Evolutionary conservation across 2,888 invertebrate genomes (phyloP), one percentile per base, ranked within the genome.

Genomic region (Malthinus seriepunctatus): DNA sequence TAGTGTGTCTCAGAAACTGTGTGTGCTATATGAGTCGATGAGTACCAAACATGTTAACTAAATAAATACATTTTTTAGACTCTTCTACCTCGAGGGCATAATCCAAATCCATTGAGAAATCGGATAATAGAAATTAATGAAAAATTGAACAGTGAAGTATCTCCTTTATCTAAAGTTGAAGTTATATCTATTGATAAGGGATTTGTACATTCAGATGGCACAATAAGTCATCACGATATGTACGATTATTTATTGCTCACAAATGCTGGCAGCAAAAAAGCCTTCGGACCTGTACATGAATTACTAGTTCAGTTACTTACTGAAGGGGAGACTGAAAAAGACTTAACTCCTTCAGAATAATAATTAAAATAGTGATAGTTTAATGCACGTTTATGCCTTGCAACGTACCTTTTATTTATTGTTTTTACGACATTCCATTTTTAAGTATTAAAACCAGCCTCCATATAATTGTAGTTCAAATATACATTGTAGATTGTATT

Each of bases 181-280:
- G 85, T 90, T 72, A 88, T 95, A 38, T 80, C 84, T 63, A 88
- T 92, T 70, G 93, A 93, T 72, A 88, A 90, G 72, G 89, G 89
- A 45, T 85, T 92, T 66, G 81, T 92, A 53, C 90, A 90, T 77
- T 83, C 83, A 45, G 90, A 90, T 80, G 90, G 92, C 2, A 86
- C 87, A 42, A 93, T 95, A 58, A 91, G 90, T 74, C 93, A 92
- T 73, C 89, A 89, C 72, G 95, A 95, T 75, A 92, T 96, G 92
- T 89, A 91, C 74, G 95, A 96, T 79, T 96, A 93, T 78, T 84
- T 95, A 48, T 89, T 93, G 73, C 84, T 94, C 59, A 94, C 93
- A 1, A 90, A 91, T 78, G 85, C 88, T 48, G 95, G 95, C 51
- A 93, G 93, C 77, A 85, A 87, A 72, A 94, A 94, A 79, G 89